Percentiles rank a stretch among this genome's conserved stretches.
Evolutionary conservation across 1,140 invertebrate genomes (phyloP).

Genomic region (Drosophila sechellia): DNA sequence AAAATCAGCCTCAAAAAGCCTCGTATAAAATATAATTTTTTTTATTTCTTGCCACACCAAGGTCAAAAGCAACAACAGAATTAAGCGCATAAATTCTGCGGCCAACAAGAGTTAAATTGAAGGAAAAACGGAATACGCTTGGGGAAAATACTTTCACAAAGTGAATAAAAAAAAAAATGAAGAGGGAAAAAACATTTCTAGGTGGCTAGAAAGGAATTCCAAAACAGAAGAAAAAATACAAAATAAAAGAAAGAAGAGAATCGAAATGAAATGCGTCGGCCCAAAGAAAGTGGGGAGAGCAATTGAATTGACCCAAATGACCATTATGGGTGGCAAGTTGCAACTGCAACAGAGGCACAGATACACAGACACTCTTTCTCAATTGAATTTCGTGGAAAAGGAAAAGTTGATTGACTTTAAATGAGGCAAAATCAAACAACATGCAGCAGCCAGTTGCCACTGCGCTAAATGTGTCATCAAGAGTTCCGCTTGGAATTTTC

Average conservation of each 20-base stretch:
- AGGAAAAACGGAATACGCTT: constrained; percentile 17
- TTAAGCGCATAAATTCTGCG: constrained; percentile 54
- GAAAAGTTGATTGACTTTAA: constrained; percentile 80
- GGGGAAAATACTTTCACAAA: constrained; percentile 69
- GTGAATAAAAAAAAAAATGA: constrained; percentile 18
- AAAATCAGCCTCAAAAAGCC: constrained; percentile 40
- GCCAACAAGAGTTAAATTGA: constrained; percentile 14
- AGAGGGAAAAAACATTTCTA: constrained; percentile 35
- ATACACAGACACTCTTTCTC: constrained; percentile 18
- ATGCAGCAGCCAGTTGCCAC: constrained; percentile 37
- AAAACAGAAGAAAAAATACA: constrained; percentile 29
- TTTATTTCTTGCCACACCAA: constrained; percentile 31
- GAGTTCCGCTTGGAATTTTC: constrained; percentile 59
- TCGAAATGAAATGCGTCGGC: constrained; percentile 47
- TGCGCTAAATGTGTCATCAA: constrained; percentile 56
- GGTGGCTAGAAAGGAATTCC: constrained; percentile 55
- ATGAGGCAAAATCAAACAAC: constrained; percentile 56
- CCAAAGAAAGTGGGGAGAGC: constrained; percentile 69
- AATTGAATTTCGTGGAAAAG: constrained; percentile 73
- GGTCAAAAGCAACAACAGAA: constrained; percentile 58
- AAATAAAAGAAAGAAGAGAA: constrained; percentile 35
- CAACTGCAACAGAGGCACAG: constrained; percentile 25
- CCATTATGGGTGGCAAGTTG: constrained; percentile 60
- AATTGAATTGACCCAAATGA: constrained; percentile 81
- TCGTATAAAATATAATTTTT: constrained; percentile 43